These are phyloP conservation scores for Pseudochaenichthys georgianus DNA, from an alignment of 2,797 vertebrate species.

Conservation along the genomic window DNA sequence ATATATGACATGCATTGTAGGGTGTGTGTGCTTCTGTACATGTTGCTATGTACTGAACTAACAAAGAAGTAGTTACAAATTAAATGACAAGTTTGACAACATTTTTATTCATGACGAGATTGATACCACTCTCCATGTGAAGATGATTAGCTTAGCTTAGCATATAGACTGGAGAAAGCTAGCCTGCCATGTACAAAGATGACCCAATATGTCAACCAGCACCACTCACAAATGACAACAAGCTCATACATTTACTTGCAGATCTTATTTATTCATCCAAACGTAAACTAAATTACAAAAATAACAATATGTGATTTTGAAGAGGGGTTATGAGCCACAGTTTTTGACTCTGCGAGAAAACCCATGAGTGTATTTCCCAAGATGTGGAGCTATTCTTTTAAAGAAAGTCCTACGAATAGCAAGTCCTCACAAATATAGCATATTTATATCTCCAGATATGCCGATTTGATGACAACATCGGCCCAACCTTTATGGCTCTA, in stretches of 20 bases:
- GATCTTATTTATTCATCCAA: neutral
- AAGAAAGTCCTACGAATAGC: neutral
- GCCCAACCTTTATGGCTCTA: conserved; percentile 6
- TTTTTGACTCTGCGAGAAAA: neutral
- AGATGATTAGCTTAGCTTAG: conserved; percentile 10
- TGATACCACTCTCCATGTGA: neutral
- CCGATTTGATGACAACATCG: conserved; percentile 29
- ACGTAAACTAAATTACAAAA: neutral
- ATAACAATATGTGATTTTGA: neutral
- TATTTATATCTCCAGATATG: conserved; percentile 5
- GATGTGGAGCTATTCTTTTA: neutral
- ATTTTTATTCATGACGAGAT: neutral
- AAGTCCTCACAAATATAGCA: neutral
- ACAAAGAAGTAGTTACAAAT: neutral
- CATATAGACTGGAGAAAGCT: neutral
- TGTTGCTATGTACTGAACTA: neutral
- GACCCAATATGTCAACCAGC: neutral
- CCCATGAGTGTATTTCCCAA: neutral
- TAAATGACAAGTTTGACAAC: neutral
- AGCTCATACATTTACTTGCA: neutral
- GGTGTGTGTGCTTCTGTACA: conserved; percentile 1
- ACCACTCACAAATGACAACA: neutral
- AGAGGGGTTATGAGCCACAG: neutral
- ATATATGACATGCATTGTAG: neutral
- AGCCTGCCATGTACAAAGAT: neutral